A percentile compares a stretch with the other conserved stretches of the same genome.
phyloP scores from a whole-genome alignment of 2,888 invertebrate species.

The Agonopterix alstromeriana region DNA sequence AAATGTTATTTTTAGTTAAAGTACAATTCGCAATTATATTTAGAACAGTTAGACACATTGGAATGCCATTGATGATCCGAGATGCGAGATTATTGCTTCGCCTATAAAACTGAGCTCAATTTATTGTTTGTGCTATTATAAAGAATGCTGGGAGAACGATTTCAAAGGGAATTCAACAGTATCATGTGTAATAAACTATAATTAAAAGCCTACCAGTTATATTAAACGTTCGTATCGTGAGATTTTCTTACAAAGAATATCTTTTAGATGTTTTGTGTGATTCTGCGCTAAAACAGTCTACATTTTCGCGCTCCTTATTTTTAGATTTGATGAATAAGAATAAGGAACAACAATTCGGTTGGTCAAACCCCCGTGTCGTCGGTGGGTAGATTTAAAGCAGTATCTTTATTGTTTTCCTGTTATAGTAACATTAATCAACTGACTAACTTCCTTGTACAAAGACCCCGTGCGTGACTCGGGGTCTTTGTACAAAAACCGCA shows the following conservation, averaged over 20 bases:
- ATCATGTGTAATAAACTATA: constrained; percentile 1
- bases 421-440: background rate
- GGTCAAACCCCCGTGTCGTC: too few species aligned
- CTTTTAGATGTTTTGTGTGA: background rate
- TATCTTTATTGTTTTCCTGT: background rate
- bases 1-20: too few species aligned
- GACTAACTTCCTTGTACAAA: constrained; percentile 3
- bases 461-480: constrained; percentile 5
- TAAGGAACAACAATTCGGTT: too few species aligned
- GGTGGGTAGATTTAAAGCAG: background rate
- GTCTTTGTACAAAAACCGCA: constrained; percentile 3
- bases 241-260: background rate
- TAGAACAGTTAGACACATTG: constrained; percentile 2
- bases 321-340: too few species aligned
- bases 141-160: background rate
- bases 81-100: too few species aligned
- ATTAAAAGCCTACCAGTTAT: constrained; percentile 3
- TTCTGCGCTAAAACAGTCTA: too few species aligned
- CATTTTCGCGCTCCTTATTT: too few species aligned
- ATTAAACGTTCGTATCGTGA: background rate
- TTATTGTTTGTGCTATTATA: constrained; percentile 1
- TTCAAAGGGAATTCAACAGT: background rate
- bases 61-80: background rate
- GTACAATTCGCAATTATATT: background rate
- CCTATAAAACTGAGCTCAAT: background rate